A percentile compares a stretch with the other conserved stretches of the same genome.
These are phyloP conservation scores for Rosalia funebris DNA, from an alignment of 2,888 invertebrate species.

Conservation along the genomic window DNA sequence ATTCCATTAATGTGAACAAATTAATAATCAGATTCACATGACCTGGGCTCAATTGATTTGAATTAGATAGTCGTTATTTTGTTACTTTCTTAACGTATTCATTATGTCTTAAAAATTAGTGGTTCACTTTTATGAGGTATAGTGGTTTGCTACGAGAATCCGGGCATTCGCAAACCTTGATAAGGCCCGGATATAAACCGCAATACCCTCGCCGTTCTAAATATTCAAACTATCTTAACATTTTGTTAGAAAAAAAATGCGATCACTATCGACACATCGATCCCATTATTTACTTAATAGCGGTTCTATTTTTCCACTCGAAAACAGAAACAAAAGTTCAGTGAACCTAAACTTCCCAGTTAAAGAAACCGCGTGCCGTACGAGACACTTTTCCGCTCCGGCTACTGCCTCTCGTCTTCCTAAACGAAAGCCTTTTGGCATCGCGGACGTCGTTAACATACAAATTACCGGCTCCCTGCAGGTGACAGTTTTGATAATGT, in stretches of 20 bases:
- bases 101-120: too few species aligned
- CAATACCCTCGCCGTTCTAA: too few species aligned
- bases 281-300: slow-evolving; percentile 13
- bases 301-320: slow-evolving; percentile 13
- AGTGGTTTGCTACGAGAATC: too few species aligned
- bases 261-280: background rate
- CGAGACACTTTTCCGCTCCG: slow-evolving; percentile 21
- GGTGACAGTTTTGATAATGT: slow-evolving; percentile 46
- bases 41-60: too few species aligned
- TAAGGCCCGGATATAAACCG: too few species aligned
- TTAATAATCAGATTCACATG: too few species aligned
- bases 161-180: too few species aligned
- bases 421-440: slow-evolving; percentile 15
- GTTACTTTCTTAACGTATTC: too few species aligned
- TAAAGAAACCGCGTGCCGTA: slow-evolving; percentile 18
- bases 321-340: slow-evolving; percentile 15
- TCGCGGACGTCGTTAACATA: slow-evolving; percentile 27
- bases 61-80: too few species aligned
- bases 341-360: slow-evolving; percentile 16
- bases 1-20: too few species aligned
- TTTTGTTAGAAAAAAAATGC: background rate
- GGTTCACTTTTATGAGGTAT: too few species aligned
- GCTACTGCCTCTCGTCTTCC: slow-evolving; percentile 9
- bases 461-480: slow-evolving; percentile 40
- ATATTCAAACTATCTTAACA: background rate